Evolutionary conservation across 1,140 invertebrate species (phyloP).

Genomic region (Helicoverpa armigera): DNA sequence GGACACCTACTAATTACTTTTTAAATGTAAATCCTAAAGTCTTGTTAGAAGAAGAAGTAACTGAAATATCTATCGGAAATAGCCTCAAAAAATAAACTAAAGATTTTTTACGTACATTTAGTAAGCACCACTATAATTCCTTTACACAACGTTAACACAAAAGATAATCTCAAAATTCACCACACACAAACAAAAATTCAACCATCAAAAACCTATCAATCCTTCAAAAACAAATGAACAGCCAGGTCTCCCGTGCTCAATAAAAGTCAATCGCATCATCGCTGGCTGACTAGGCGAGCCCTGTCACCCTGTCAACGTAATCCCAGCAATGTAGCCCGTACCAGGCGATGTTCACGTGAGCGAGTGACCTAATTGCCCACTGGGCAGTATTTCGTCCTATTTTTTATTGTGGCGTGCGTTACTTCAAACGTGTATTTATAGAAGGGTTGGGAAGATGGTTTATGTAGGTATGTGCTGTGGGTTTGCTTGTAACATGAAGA

Average conservation of each 20-base stretch:
- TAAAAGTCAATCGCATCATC: slow-evolving; percentile 23
- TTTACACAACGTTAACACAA: no score
- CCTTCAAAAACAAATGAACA: not conserved
- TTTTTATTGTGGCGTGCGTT: slow-evolving; percentile 21
- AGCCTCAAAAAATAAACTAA: no score
- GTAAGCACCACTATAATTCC: no score
- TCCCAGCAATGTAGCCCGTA: slow-evolving; percentile 19
- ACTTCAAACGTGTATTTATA: slow-evolving; percentile 33
- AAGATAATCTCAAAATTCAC: not conserved
- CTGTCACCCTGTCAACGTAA: slow-evolving; percentile 16
- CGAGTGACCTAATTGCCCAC: slow-evolving; percentile 32
- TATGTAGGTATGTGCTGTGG: no score
- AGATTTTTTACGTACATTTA: no score
- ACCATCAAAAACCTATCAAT: not conserved
- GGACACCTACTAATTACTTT: no score
- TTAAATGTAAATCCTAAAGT: no score
- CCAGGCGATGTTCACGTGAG: slow-evolving; percentile 26
- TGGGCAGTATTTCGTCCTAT: slow-evolving; percentile 37
- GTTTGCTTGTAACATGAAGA: not conserved
- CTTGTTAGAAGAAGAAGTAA: no score
- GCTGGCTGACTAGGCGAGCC: not conserved
- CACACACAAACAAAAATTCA: no score
- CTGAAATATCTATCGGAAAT: no score
- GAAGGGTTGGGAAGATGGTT: not conserved
- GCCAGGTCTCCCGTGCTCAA: not conserved